Evolutionary conservation across 2,888 invertebrate genomes (phyloP).

Genomic region (Thera obeliscata): DNA sequence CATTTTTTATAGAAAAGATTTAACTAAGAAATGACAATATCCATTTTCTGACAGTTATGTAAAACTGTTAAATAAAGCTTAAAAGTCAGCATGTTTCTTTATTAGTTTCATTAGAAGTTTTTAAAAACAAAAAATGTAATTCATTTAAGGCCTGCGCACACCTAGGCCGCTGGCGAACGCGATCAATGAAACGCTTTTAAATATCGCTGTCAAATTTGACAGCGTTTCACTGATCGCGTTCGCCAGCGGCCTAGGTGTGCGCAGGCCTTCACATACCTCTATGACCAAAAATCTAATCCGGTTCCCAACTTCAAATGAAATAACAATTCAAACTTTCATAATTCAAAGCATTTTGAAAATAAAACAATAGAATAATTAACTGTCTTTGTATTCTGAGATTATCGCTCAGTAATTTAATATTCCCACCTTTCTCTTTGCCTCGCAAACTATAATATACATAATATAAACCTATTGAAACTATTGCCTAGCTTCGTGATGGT

Average conservation of each 20-base stretch:
- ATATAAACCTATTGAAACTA: conserved; percentile 24
- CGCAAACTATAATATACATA: conserved; percentile 22
- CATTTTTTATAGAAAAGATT: too few species aligned
- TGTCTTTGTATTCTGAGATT: conserved; percentile 36
- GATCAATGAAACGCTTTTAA: too few species aligned
- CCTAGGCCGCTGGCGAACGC: too few species aligned
- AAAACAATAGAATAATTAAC: conserved; percentile 38
- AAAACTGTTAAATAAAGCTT: neutral
- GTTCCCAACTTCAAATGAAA: neutral
- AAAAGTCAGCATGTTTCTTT: neutral
- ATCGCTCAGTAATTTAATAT: conserved; percentile 48
- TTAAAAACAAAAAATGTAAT: too few species aligned
- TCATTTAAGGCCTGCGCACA: too few species aligned
- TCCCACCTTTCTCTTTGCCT: conserved; percentile 52
- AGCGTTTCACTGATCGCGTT: too few species aligned
- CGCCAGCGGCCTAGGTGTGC: too few species aligned
- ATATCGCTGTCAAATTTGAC: too few species aligned
- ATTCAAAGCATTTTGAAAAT: conserved; percentile 29
- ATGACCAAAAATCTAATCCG: neutral
- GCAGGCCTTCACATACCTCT: too few species aligned
- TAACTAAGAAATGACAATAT: too few species aligned
- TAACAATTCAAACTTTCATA: conserved; percentile 27
- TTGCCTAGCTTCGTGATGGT: conserved; percentile 28
- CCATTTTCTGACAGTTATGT: too few species aligned
- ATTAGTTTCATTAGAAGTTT: too few species aligned